Base-by-base conservation (phyloP, 1,140 invertebrate genomes). In the Psix sp. region DNA sequence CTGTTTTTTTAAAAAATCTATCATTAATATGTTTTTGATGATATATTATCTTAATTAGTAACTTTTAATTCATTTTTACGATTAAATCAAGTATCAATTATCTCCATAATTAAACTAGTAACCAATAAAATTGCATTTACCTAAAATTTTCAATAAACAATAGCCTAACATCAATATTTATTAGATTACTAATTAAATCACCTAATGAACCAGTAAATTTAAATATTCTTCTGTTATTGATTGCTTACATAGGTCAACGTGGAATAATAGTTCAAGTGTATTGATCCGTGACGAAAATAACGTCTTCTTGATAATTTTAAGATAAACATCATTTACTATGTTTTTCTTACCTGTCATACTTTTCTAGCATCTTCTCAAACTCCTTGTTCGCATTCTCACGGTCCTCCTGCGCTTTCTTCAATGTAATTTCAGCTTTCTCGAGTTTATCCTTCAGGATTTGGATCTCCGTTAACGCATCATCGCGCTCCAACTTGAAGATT, bases 291-390 rank as follows among this genome's bases (percentile, higher is more conserved):
- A 65, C 68, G 39, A 54, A 73, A 73, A 65, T 73, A 65, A 65
- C 57, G 39, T 3, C 48, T 65, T 36, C 39, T 46, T 48, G 31
- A 66, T 66, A 42, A 66, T 73, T 73, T 60, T 54, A 5, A 36
- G 60, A 73, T 73, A 59, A 66, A 65, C 38, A 66, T 66, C 59
- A 17, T 13, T 60, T 46, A 51, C 9, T 4, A 65, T 39, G 42
- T 60, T 39, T 51, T 43, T 54, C 66, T 83, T 90, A 94, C 93
- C 95, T 93, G 86, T 97, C 96, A 83, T 96, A 95, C 89, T 97
- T 97, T 87, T 97, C 96, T 74, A 96, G 87, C 86, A 96, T 91
- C 86, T 96, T 94, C 79, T 97, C 95, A 81, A 95, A 94, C 86
- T 98, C 96, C 86, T 95, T 95, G 87, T 94, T 93, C 26, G 93